Percentiles rank a stretch among this genome's conserved stretches.
Evolutionary conservation across 2,113 vertebrate species (phyloP).

Genomic region (Acinonyx jubatus): DNA sequence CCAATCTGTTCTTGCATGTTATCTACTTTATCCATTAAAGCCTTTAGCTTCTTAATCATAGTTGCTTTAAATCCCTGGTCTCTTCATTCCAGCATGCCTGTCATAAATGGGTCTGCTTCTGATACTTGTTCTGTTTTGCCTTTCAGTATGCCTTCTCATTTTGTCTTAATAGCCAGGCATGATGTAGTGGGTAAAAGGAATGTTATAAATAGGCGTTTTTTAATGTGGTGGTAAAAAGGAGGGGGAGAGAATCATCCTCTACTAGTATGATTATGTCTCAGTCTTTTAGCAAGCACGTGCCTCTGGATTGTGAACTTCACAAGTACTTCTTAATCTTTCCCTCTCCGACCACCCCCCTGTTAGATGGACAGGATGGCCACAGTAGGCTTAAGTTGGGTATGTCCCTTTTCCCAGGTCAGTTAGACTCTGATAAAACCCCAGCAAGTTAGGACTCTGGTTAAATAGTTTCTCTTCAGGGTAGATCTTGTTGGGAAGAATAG

Average conservation of each 20-base stretch:
- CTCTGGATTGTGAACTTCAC: background rate
- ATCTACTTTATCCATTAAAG: background rate
- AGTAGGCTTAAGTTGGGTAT: background rate
- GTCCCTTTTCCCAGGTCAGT: background rate
- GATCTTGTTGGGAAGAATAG: background rate
- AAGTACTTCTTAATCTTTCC: background rate
- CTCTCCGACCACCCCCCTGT: background rate
- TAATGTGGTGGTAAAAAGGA: background rate
- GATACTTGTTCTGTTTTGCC: background rate
- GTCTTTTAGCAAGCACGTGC: background rate
- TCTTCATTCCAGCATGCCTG: background rate
- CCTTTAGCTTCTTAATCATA: background rate
- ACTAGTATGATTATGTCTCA: background rate
- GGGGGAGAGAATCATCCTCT: accelerated
- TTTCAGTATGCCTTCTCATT: background rate
- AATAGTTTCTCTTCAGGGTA: background rate
- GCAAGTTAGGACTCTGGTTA: background rate
- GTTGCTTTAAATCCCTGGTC: background rate
- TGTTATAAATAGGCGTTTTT: background rate
- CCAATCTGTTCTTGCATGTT: background rate
- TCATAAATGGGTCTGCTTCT: background rate
- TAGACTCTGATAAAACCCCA: background rate
- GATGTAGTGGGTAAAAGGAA: background rate
- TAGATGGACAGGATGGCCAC: background rate
- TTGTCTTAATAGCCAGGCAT: background rate